Evolutionary conservation across 2,113 vertebrate species (phyloP).

Genomic region (Gasterosteus nipponicus): DNA sequence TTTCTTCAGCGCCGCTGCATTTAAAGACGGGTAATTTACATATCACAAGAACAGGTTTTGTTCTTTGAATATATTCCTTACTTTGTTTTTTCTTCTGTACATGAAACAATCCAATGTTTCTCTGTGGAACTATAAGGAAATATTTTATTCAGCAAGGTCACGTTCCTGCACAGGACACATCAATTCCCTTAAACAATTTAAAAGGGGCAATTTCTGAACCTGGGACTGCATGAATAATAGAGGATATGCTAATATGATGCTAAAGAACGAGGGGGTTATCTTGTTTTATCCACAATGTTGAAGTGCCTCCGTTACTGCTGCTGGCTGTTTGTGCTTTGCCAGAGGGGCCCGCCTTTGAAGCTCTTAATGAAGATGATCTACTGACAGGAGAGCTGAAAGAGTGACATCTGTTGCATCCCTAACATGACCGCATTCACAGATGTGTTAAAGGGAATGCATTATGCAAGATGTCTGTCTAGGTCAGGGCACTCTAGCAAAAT

Average conservation of each 20-base stretch:
- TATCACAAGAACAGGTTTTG: constrained; percentile 39
- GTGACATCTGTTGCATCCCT: constrained; percentile 66
- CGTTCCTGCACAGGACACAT: constrained; percentile 47
- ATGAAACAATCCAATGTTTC: constrained; percentile 34
- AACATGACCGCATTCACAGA: constrained; percentile 39
- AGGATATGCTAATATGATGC: constrained; percentile 71
- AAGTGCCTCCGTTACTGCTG: constrained; percentile 46
- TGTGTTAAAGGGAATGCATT: constrained; percentile 53
- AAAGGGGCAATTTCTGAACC: constrained; percentile 63
- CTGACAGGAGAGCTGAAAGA: constrained; percentile 64
- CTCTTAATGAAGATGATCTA: constrained; percentile 77
- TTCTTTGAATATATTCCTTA: constrained; percentile 30
- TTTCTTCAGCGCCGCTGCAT: not conserved
- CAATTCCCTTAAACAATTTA: constrained; percentile 65
- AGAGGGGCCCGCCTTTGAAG: constrained; percentile 65
- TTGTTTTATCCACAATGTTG: constrained; percentile 58
- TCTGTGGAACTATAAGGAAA: constrained; percentile 24
- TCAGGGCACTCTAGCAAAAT: constrained; percentile 35
- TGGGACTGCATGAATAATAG: constrained; percentile 71
- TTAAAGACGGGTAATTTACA: constrained; percentile 46
- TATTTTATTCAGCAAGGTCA: constrained; percentile 66
- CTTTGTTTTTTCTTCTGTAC: constrained; percentile 36
- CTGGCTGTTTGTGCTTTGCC: constrained; percentile 71
- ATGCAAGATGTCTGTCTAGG: constrained; percentile 20
- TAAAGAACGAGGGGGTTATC: constrained; percentile 48